These are phyloP conservation scores for Colinus virginianus DNA, from an alignment of 2,113 vertebrate genomes.

Conservation along the genomic window DNA sequence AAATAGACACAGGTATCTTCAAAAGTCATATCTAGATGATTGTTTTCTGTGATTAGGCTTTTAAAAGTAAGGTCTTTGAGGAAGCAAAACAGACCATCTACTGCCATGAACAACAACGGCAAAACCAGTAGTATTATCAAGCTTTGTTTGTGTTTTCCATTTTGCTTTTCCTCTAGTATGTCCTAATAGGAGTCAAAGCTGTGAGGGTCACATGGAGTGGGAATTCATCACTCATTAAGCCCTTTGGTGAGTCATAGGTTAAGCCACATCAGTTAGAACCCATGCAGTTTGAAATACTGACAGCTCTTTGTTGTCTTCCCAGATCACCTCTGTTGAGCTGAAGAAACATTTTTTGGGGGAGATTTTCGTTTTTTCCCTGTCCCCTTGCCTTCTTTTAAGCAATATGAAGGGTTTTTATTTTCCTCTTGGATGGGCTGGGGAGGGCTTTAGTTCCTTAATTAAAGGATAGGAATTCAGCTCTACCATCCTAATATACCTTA, in stretches of 20 bases:
- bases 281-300: neutral
- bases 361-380: neutral
- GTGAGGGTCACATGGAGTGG: fast-evolving
- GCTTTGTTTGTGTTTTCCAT: neutral
- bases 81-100: too few relatives aligned
- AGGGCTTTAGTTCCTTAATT: neutral
- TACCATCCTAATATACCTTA: neutral
- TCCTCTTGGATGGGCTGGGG: neutral
- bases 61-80: neutral
- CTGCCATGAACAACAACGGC: neutral
- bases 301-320: neutral
- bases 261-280: neutral
- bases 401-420: neutral
- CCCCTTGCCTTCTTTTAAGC: neutral
- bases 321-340: neutral
- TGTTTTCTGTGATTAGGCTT: neutral
- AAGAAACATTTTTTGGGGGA: neutral
- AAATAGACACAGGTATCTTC: neutral
- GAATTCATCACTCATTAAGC: neutral
- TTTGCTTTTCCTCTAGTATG: neutral
- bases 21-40: neutral
- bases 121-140: neutral
- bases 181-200: neutral
- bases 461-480: neutral
- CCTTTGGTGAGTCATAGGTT: neutral